Conservation (phyloP, 2,888 invertebrate species). For the Spisula subtruncata region DNA sequence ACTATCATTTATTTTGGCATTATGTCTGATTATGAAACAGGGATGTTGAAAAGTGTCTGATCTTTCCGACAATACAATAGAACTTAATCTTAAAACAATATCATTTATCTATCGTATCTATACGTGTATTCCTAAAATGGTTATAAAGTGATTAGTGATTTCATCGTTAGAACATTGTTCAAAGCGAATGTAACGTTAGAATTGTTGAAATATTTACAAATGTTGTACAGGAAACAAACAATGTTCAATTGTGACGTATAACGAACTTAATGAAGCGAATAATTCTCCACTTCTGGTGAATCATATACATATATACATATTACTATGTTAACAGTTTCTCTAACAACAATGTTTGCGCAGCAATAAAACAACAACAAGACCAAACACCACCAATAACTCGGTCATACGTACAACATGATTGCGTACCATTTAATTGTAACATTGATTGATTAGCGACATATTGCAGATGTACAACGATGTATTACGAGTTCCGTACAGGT, state of each 20-base stretch:
- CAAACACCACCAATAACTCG: not conserved
- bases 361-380: not conserved
- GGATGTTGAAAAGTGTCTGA: no score
- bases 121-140: not conserved
- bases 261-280: conserved; percentile 5
- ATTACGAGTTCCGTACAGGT: no score
- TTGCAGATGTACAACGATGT: not conserved
- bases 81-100: not conserved
- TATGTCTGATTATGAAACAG: no score
- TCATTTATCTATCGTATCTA: not conserved
- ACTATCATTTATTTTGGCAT: no score
- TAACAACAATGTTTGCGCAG: not conserved
- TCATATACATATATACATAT: not conserved
- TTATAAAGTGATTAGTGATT: not conserved
- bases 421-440: not conserved
- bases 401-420: not conserved
- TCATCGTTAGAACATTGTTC: not conserved
- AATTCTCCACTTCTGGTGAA: not conserved
- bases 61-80: conserved; percentile 5
- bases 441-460: not conserved
- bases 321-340: no score
- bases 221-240: not conserved
- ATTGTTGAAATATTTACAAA: not conserved
- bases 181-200: not conserved
- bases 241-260: not conserved